Conservation (phyloP, 2,113 vertebrate species). For the Rhadina sibilatrix region DNA sequence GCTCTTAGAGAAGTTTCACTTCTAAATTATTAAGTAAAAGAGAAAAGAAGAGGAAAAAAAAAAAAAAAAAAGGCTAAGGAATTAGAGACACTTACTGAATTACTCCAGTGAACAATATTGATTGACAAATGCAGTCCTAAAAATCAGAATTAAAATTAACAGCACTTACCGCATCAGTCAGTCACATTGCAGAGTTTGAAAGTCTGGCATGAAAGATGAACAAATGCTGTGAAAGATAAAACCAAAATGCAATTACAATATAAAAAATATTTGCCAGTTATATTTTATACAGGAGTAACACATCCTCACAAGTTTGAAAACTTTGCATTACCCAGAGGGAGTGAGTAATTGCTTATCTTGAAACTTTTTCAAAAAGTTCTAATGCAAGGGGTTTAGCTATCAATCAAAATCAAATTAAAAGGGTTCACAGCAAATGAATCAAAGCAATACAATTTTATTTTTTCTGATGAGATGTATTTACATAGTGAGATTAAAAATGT, state of each 20-base stretch:
- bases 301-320: conserved; percentile 5
- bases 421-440: not conserved
- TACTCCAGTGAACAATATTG: conserved; percentile 41
- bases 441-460: conserved; percentile 28
- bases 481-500: conserved; percentile 18
- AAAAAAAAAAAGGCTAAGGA: not conserved
- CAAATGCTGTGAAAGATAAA: conserved; percentile 53
- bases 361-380: not conserved
- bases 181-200: conserved; percentile 62
- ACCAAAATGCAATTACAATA: conserved; percentile 51
- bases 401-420: conserved; percentile 41
- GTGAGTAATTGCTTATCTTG: not conserved
- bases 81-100: conserved; percentile 56
- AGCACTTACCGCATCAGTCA: conserved; percentile 67
- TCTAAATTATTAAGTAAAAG: not conserved
- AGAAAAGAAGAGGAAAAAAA: not conserved
- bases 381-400: not conserved
- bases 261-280: conserved; percentile 71
- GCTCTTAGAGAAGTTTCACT: not conserved
- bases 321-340: not conserved
- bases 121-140: conserved; percentile 67
- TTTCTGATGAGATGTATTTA: conserved; percentile 52
- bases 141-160: conserved; percentile 70
- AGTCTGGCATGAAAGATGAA: conserved; percentile 48
- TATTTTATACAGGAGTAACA: conserved; percentile 52